Percentiles rank a stretch among this genome's conserved stretches.
These are phyloP conservation scores for Tribolium madens DNA, from an alignment of 1,140 invertebrate species.

Conservation along the genomic window DNA sequence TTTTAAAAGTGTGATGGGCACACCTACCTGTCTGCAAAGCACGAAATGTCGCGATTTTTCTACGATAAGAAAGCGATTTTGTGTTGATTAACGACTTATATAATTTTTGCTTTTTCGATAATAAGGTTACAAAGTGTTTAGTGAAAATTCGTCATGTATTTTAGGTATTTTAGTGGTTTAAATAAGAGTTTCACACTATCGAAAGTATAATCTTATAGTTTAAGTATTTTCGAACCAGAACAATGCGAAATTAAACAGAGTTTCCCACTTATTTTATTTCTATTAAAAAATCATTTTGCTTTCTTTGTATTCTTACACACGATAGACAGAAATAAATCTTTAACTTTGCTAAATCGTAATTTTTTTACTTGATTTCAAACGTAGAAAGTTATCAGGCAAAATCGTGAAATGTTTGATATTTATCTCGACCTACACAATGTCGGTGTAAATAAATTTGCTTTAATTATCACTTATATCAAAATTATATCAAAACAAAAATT, in stretches of 20 bases:
- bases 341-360: no score
- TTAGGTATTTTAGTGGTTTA: neutral
- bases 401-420: conserved; percentile 20
- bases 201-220: neutral
- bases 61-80: neutral
- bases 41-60: no score
- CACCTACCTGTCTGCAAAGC: conserved; percentile 10
- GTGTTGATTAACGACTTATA: no score
- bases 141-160: no score
- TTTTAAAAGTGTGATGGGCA: conserved; percentile 5
- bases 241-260: conserved; percentile 10
- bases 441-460: neutral
- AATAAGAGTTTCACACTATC: neutral
- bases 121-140: no score
- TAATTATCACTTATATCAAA: no score
- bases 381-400: conserved; percentile 6
- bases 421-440: neutral
- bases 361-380: no score
- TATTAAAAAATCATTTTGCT: conserved; percentile 36
- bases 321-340: neutral
- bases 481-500: no score
- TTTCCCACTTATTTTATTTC: conserved; percentile 32
- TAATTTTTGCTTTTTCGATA: no score
- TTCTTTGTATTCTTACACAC: neutral
- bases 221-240: neutral